A percentile compares a stretch with the other conserved stretches of the same genome.
These are phyloP conservation scores for Loripinus fragilis DNA, from an alignment of 2,888 invertebrate genomes.

Conservation along the genomic window DNA sequence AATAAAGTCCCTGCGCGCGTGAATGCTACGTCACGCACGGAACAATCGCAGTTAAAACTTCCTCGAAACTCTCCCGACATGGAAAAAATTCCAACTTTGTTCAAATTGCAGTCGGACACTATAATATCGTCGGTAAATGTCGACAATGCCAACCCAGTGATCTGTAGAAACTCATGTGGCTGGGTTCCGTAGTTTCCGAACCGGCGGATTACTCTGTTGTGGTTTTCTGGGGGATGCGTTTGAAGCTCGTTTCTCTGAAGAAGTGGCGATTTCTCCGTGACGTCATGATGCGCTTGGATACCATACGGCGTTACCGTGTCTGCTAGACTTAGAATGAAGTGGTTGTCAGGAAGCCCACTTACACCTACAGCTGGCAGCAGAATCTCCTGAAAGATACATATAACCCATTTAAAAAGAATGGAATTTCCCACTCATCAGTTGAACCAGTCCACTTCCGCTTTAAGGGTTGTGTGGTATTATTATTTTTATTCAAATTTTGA, in stretches of 20 bases:
- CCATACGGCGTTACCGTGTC: constrained; percentile 55
- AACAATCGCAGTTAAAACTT: constrained; percentile 68
- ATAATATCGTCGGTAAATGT: constrained; percentile 62
- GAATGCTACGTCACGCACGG: constrained; percentile 65
- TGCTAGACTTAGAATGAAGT: constrained; percentile 62
- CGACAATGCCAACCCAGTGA: constrained; percentile 63
- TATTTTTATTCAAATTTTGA: too few relatives aligned
- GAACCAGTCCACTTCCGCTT: too few relatives aligned
- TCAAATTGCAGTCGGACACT: constrained; percentile 62
- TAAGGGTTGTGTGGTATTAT: too few relatives aligned
- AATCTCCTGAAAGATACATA: constrained; percentile 58
- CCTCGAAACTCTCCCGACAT: constrained; percentile 57
- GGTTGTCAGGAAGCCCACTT: constrained; percentile 69
- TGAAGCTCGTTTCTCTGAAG: constrained; percentile 19
- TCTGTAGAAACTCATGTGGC: constrained; percentile 58
- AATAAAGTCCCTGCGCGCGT: constrained; percentile 62
- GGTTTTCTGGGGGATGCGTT: neutral
- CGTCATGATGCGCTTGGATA: neutral
- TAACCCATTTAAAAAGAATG: too few relatives aligned
- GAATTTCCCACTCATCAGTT: too few relatives aligned
- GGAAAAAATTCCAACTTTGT: constrained; percentile 65
- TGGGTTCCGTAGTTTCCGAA: constrained; percentile 65
- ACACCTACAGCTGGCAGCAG: constrained; percentile 66
- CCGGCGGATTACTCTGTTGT: constrained; percentile 38
- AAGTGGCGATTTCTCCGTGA: constrained; percentile 42